Percentiles rank a stretch among this genome's conserved stretches.
These are phyloP conservation scores for Aplocera efformata DNA, from an alignment of 2,888 invertebrate genomes.

Conservation along the genomic window DNA sequence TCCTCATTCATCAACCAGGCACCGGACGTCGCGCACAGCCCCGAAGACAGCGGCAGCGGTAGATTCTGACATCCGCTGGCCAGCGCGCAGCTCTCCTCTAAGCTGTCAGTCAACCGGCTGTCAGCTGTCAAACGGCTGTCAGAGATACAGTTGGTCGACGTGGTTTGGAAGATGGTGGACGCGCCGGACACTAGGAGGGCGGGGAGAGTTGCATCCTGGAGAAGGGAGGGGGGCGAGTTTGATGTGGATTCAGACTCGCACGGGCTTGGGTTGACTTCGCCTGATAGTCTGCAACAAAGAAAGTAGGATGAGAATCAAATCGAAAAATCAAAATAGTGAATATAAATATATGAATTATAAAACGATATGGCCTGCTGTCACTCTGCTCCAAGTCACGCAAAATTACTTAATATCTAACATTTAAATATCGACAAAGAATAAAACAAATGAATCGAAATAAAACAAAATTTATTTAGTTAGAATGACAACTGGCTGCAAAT, in stretches of 20 bases:
- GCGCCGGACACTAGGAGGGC: constrained; percentile 69
- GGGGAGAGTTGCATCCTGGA: constrained; percentile 68
- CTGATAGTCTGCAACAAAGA: constrained; percentile 61
- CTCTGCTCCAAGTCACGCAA: too few species aligned
- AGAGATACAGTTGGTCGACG: constrained; percentile 48
- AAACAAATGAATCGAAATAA: too few species aligned
- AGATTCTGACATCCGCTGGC: constrained; percentile 70
- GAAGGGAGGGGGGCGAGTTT: constrained; percentile 77
- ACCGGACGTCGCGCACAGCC: constrained; percentile 68
- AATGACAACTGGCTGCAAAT: too few species aligned
- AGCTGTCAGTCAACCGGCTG: constrained; percentile 35
- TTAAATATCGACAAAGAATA: too few species aligned
- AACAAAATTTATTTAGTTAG: too few species aligned
- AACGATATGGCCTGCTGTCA: too few species aligned
- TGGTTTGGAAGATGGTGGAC: constrained; percentile 66
- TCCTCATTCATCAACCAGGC: constrained; percentile 81
- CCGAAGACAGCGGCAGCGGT: constrained; percentile 65
- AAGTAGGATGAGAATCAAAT: too few species aligned
- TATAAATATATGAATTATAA: too few species aligned
- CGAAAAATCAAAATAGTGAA: too few species aligned
- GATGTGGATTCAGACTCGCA: constrained; percentile 83
- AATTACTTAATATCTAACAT: too few species aligned
- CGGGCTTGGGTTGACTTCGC: constrained; percentile 76
- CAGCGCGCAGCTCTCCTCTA: constrained; percentile 60
- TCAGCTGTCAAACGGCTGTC: constrained; percentile 46